These are phyloP conservation scores for Ammospiza maritima DNA, from an alignment of 2,797 vertebrate species.

Conservation along the genomic window DNA sequence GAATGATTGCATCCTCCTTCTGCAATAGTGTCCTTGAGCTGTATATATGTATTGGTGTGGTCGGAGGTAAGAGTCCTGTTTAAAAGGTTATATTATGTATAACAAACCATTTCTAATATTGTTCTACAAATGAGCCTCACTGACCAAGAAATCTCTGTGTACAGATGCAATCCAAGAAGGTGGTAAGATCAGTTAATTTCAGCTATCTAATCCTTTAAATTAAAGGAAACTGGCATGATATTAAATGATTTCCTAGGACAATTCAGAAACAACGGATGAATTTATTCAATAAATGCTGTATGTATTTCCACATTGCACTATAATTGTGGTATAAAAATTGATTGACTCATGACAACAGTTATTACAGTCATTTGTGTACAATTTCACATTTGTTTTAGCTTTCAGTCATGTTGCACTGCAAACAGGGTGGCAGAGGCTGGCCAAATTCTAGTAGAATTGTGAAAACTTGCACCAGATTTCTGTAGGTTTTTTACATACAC, in stretches of 20 bases:
- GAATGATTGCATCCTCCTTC: constrained; percentile 93
- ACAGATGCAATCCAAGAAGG: neutral
- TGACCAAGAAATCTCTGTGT: neutral
- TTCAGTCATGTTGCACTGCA: neutral
- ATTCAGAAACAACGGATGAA: neutral
- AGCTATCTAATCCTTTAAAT: neutral
- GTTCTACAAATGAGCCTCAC: neutral
- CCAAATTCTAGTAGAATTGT: neutral
- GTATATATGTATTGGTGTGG: constrained; percentile 91
- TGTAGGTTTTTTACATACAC: neutral
- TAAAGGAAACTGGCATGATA: neutral
- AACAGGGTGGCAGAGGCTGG: neutral
- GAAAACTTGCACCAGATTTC: neutral
- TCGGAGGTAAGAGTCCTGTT: constrained; percentile 86
- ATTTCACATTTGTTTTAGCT: constrained; percentile 2
- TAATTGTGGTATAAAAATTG: constrained; percentile 45
- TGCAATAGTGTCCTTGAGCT: constrained; percentile 87
- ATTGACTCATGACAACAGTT: constrained; percentile 6
- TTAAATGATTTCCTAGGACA: constrained; percentile 1
- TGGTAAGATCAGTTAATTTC: neutral
- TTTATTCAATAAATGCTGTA: constrained; percentile 23
- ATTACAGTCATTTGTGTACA: constrained; percentile 8
- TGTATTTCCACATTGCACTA: neutral
- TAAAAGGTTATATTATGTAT: neutral
- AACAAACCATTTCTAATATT: neutral